Evolutionary conservation across 53 echinoderm and acorn worm species (phyloP).

Genomic region (Paelopatides confundens): DNA sequence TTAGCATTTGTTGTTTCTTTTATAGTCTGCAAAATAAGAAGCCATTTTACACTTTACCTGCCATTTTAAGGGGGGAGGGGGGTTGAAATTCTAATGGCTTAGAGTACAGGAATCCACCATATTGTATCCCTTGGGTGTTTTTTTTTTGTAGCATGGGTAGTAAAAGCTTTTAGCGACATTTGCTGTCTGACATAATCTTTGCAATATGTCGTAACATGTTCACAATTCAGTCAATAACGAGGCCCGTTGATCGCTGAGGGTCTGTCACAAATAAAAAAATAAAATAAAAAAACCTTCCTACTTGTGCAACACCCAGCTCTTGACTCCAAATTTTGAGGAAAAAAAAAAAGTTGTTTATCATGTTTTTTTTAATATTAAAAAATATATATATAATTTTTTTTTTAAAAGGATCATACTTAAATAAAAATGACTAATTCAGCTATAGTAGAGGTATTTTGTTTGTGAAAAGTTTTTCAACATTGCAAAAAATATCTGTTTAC

Average conservation of each 20-base stretch:
- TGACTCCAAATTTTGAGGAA: no score
- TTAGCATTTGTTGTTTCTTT: background rate
- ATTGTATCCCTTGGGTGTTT: slow-evolving; percentile 1
- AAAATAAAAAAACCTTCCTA: background rate
- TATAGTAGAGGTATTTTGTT: no score
- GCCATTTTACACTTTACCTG: background rate
- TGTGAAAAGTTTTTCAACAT: no score
- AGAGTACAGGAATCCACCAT: background rate
- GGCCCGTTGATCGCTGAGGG: background rate
- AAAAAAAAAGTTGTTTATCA: no score
- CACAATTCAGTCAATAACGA: background rate
- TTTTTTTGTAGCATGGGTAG: background rate
- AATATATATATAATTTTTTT: no score
- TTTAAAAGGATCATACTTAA: no score
- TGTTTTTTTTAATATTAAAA: no score
- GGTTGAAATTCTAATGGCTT: background rate
- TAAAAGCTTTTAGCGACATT: slow-evolving; percentile 35
- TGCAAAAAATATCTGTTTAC: no score
- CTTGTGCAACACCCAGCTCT: no score
- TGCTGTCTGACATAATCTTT: background rate
- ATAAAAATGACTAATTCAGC: no score
- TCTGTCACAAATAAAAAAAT: background rate
- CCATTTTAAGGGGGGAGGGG: background rate
- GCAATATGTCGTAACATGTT: slow-evolving; percentile 34
- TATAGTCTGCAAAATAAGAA: background rate